Base-by-base conservation (phyloP, 2,888 invertebrate genomes). In the Agonum fuliginosum region DNA sequence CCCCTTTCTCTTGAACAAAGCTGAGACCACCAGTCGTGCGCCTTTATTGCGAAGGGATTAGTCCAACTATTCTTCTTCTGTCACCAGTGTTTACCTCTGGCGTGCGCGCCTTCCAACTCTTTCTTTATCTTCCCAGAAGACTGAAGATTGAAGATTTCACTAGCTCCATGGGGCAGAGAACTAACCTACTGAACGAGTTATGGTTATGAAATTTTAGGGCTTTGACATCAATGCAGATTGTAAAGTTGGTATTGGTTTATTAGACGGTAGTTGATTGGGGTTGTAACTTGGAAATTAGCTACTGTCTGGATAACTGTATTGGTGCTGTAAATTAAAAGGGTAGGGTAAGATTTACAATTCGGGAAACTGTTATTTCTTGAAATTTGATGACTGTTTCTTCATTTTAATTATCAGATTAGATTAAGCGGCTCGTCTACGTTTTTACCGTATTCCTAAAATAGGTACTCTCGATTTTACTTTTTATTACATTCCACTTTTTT, bases 1-100 rank as follows among this genome's bases (percentile, higher is more conserved):
- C 37, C 10, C 12, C 10, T n/a, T 37, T 37, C 37, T 37, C 6
- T 17, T 34, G 19, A 48, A 62, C 62, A 62, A 62, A 27, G 22
- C 24, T 1, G 8, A 34, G 67, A 67, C 67, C 67, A 67, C 67
- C 67, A 67, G 41, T 67, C 22, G 67, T 3, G 54, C 12, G 54
- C 54, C 22, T 24, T 22, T 41, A 20, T 67, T 41, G 41, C 43
- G 43, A 20, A 41, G 12, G 67, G 67, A 67, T 67, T 67, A 67
- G 43, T 43, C 37, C 37, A 41, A 8, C 43, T 67, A 41, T 67
- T 67, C 67, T 67, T 22, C 67, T 67, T 41, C 67, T 67, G 67
- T 67, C 67, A 67, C 67, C 67, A 67, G 67, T 67, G 67, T 67
- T 67, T 67, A 67, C 67, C 17, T 43, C 67, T 54, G 54, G 54